Evolutionary conservation across 2,113 vertebrate species (phyloP).

Genomic region (Lichenostomus cassidix): DNA sequence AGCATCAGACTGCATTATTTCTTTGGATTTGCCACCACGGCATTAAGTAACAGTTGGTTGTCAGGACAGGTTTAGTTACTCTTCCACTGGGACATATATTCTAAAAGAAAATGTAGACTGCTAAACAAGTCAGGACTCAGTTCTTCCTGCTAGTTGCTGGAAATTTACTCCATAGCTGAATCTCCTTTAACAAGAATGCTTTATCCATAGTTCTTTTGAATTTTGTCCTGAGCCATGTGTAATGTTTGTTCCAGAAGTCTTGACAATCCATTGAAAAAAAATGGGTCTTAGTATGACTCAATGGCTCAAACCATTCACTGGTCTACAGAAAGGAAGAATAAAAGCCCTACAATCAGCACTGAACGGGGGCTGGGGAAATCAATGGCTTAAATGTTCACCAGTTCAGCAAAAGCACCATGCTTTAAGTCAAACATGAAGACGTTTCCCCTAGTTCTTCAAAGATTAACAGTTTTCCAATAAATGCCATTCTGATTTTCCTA

Average conservation of each 20-base stretch:
- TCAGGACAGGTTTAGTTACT: not conserved
- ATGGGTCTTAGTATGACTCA: not conserved
- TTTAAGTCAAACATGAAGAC: not conserved
- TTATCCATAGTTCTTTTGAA: not conserved
- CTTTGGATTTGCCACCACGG: not conserved
- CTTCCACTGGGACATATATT: not conserved
- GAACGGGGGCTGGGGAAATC: not conserved
- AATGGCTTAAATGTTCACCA: not conserved
- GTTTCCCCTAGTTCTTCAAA: not conserved
- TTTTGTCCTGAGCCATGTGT: not conserved
- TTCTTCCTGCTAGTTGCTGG: not conserved
- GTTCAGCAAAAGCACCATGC: not conserved
- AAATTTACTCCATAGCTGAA: not conserved
- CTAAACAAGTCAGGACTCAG: not conserved
- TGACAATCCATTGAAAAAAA: not conserved
- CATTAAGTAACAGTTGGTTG: not conserved
- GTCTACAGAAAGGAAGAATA: not conserved
- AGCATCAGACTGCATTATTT: not conserved
- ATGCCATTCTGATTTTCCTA: not conserved
- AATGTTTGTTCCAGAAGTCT: not conserved
- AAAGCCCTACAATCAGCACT: not conserved
- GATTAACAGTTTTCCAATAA: not conserved
- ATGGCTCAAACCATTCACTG: not conserved
- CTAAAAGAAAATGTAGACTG: not conserved
- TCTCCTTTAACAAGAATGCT: not conserved